phyloP scores from a whole-genome alignment of 1,140 invertebrate species.

The Melanaphis sacchari region DNA sequence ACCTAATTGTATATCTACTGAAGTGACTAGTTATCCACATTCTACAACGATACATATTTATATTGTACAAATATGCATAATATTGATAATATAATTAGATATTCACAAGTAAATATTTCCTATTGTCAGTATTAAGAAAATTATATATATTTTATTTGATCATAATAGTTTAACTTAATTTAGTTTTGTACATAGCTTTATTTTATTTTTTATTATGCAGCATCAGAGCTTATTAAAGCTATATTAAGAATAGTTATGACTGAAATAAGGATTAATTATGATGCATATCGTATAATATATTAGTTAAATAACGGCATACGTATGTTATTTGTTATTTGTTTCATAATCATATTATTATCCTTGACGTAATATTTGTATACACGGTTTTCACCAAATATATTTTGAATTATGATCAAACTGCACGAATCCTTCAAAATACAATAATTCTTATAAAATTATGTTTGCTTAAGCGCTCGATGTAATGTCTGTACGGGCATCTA shows the following conservation, averaged over 20 bases:
- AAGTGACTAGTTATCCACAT: no score
- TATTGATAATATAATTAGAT: neutral
- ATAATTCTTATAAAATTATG: neutral
- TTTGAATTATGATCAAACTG: no score
- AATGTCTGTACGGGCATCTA: neutral
- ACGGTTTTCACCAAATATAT: no score
- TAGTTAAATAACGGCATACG: neutral
- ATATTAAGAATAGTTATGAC: neutral
- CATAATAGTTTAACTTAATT: no score
- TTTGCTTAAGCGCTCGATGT: neutral
- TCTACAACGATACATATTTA: no score
- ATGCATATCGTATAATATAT: neutral
- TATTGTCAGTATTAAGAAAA: neutral
- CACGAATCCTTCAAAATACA: neutral
- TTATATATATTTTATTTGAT: no score
- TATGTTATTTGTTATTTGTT: no score
- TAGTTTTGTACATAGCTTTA: no score
- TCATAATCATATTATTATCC: neutral
- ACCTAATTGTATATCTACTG: neutral
- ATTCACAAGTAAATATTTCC: neutral
- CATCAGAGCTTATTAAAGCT: no score
- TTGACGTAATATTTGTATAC: neutral
- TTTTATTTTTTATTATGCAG: no score
- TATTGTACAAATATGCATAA: no score
- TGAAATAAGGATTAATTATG: neutral